Base-by-base conservation (phyloP, 2,888 invertebrate species). In the Epirrhoe tristata region DNA sequence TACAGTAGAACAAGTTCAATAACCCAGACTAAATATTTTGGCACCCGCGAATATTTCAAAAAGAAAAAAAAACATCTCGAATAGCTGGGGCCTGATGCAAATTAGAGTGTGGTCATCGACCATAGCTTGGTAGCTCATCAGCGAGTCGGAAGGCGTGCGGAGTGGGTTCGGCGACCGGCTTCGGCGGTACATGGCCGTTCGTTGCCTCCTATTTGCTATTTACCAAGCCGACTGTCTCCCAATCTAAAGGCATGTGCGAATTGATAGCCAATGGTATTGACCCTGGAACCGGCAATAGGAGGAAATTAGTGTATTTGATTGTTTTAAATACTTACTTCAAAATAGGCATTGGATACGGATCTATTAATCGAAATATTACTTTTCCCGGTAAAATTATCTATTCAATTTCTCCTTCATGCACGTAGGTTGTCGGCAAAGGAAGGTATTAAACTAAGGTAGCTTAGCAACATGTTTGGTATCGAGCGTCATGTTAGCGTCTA, bases 131-230 rank as follows among this genome's bases (percentile, higher is more conserved):
- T 82, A 82, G 80, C 87, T 87, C 86, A 87, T 89, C 86, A 81
- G 69, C 81, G 76, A 87, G 82, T 86, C 86, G 77, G 77, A 76
- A 78, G 77, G 85, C 86, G 86, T 85, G 66, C 54, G 52, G 24
- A 31, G 55, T 51, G 81, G 82, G 92, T 87, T 92, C 91, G 82
- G 68, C 81, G 91, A 89, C 92, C 92, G 89, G 62, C 83, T 91
- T 92, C 79, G 90, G 87, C 83, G 77, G 61, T 58, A 80, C 81
- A 81, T 67, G 86, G 84, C 81, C 86, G 90, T 86, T 88, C 89
- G 77, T 89, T 89, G 81, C 81, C 80, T 79, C 77, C 75, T 70
- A 73, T 76, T 74, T 76, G 76, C 81, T 86, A 82, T 85, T 84
- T 84, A 80, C 81, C 77, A 76, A 78, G 78, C 79, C 31, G 91